Conservation (phyloP, 2,113 vertebrate genomes). For the Seriola rivoliana region DNA sequence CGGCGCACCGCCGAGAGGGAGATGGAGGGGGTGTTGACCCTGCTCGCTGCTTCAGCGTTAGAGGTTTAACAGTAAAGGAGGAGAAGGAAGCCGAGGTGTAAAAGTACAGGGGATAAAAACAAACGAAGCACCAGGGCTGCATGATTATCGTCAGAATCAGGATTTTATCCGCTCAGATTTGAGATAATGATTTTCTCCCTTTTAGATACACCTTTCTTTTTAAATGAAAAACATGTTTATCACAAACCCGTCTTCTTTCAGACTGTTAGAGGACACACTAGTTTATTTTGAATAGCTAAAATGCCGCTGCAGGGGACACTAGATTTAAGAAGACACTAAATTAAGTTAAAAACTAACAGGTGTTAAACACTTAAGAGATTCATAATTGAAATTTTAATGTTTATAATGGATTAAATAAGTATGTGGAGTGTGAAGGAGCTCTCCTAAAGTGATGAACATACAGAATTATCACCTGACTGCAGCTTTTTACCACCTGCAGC, state of each 20-base stretch:
- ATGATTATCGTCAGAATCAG: too few relatives aligned
- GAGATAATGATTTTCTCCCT: background rate
- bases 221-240: background rate
- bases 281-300: background rate
- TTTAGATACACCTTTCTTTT: background rate
- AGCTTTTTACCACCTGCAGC: too few relatives aligned
- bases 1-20: background rate
- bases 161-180: background rate
- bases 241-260: too few relatives aligned
- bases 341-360: too few relatives aligned
- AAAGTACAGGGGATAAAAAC: background rate
- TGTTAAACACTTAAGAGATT: too few relatives aligned
- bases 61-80: background rate
- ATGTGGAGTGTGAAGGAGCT: too few relatives aligned
- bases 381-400: too few relatives aligned
- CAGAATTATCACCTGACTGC: too few relatives aligned
- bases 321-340: too few relatives aligned
- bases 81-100: background rate
- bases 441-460: too few relatives aligned
- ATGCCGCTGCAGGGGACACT: too few relatives aligned
- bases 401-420: too few relatives aligned
- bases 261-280: background rate
- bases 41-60: background rate
- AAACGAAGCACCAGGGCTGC: background rate
- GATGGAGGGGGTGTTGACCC: constrained; percentile 25